These are phyloP conservation scores for Mycteria americana DNA, from an alignment of 2,797 vertebrate species.

Conservation along the genomic window DNA sequence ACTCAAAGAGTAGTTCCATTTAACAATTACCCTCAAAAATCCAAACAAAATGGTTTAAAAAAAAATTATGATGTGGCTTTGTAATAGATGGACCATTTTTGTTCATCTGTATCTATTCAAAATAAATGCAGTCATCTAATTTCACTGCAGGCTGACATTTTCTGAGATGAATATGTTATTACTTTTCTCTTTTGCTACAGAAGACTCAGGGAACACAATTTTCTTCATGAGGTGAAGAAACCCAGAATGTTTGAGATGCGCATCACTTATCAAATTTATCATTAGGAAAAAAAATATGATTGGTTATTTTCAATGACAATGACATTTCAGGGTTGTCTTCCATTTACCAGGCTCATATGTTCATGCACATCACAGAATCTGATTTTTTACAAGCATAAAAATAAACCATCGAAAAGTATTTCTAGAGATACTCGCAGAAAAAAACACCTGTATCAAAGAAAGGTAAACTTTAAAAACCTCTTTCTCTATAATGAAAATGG, in stretches of 20 bases:
- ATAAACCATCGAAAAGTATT: not conserved
- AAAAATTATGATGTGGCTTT: not conserved
- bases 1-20: not conserved
- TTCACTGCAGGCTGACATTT: not conserved
- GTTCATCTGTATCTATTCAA: constrained; percentile 1
- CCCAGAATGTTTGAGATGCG: not conserved
- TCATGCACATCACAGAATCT: not conserved
- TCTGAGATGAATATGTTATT: not conserved
- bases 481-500: not conserved
- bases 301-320: not conserved
- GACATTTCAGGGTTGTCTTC: not conserved
- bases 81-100: not conserved
- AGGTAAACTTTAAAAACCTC: not conserved
- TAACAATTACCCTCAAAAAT: not conserved
- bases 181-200: constrained; percentile 11
- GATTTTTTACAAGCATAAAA: not conserved
- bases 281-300: not conserved
- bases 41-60: not conserved
- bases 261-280: not conserved
- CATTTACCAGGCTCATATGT: not conserved
- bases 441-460: not conserved
- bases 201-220: not conserved
- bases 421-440: not conserved
- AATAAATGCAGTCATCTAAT: constrained; percentile 19
- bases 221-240: constrained; percentile 14